A percentile compares a stretch with the other conserved stretches of the same genome.
These are phyloP conservation scores for Microtus oregoni DNA, from an alignment of 2,113 vertebrate genomes.

Conservation along the genomic window DNA sequence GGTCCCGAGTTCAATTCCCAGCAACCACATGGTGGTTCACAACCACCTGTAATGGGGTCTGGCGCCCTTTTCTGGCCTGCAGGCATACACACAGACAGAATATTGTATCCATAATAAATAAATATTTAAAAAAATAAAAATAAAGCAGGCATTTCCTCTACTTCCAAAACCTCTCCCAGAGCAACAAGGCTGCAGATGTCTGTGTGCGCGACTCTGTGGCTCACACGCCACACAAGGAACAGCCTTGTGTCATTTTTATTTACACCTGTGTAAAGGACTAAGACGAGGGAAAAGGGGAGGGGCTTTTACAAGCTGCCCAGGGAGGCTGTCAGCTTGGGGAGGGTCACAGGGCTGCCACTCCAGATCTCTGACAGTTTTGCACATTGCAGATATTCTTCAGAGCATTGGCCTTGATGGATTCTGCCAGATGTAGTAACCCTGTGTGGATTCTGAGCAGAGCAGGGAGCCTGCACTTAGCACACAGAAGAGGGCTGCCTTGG, in stretches of 20 bases:
- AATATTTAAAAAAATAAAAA: too few species aligned
- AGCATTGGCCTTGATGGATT: background rate
- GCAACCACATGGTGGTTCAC: too few species aligned
- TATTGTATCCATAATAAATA: too few species aligned
- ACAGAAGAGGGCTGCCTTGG: background rate
- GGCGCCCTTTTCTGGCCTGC: too few species aligned
- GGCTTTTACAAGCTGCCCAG: slow-evolving; percentile 27
- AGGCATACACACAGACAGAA: too few species aligned
- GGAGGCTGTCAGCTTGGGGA: slow-evolving; percentile 13
- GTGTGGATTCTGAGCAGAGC: background rate
- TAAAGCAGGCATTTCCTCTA: background rate
- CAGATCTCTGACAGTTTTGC: background rate
- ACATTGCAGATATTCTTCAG: background rate
- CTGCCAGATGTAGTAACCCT: background rate
- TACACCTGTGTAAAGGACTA: background rate
- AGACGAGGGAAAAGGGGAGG: background rate
- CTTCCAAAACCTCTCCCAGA: too few species aligned
- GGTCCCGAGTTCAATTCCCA: too few species aligned
- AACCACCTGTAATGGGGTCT: too few species aligned
- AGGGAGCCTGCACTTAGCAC: background rate
- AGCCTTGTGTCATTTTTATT: background rate
- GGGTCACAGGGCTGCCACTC: background rate
- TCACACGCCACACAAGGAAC: background rate
- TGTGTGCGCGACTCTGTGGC: too few species aligned
- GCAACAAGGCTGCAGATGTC: background rate